Base-by-base conservation (phyloP, 2,113 vertebrate genomes). In the Loxodonta africana region DNA sequence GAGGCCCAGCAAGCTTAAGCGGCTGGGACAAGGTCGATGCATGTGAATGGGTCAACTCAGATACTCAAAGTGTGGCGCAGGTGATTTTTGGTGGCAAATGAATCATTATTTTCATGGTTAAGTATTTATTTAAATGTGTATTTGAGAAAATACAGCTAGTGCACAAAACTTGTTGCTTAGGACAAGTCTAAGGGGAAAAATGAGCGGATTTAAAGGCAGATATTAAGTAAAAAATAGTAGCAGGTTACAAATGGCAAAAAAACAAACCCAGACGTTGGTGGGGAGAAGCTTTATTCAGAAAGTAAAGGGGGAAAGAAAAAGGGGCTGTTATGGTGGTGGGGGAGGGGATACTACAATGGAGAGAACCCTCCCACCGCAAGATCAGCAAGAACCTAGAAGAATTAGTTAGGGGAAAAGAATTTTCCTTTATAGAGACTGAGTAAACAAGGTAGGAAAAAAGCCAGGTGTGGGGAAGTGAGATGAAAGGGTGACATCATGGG, bases 121-220 rank as follows among this genome's bases (percentile, higher is more conserved):
- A 78, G 65, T 60, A 20, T 80, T 92, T 90, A 82, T 48, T 84
- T 81, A 91, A 48, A 25, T 93, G 83, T 23, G 20, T n/a, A 8
- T 77, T 81, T 62, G 92, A 95, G 85, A 67, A 87, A 89, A 57
- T 84, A 91, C 15, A 81, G 62, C 81, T 84, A 8, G 25, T 84
- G 37, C 2, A 14, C 30, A 8, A 41, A 81, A 53, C 25, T 65
- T 65, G 48, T 37, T 65, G 44, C 53, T 71, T 18, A 80, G 28
- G 81, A 23, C 81, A 80, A 76, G 28, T 76, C 77, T 82, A 77
- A 88, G 60, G 60, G n/a, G 51, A 33, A 37, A 74, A 67, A 53
- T 25, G 83, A 67, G 44, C 71, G n/a, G n/a, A 83, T 78, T 69
- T 69, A 91, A 95, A 57, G 85, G 46, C 33, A 41, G 15, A 37